A percentile compares a stretch with the other conserved stretches of the same genome.
These are phyloP conservation scores for Castor canadensis DNA, from an alignment of 2,113 vertebrate species.

Conservation along the genomic window DNA sequence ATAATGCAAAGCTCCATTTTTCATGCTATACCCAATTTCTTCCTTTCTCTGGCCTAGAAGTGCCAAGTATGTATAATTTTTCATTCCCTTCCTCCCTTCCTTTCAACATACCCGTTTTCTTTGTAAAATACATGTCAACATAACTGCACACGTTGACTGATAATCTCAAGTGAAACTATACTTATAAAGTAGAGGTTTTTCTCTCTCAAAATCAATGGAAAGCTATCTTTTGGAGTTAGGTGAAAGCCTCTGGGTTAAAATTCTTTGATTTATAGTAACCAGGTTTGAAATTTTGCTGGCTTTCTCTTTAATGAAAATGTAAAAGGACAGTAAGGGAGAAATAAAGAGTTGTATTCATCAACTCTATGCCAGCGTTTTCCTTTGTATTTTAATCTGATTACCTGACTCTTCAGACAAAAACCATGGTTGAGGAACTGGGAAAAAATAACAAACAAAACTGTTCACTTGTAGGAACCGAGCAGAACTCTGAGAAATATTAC, in stretches of 20 bases:
- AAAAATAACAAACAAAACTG: not conserved
- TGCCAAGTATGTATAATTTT: not conserved
- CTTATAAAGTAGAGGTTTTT: not conserved
- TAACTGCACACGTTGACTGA: not conserved
- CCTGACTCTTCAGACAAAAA: not conserved
- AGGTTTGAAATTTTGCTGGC: not conserved
- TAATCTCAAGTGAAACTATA: not conserved
- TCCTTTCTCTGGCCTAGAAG: not conserved
- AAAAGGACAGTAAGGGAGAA: not conserved
- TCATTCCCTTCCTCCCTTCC: not conserved
- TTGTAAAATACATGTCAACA: not conserved
- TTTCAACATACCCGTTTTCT: not conserved
- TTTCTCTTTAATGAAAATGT: not conserved
- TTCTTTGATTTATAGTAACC: not conserved
- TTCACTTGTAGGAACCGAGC: not conserved
- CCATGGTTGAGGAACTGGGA: not conserved
- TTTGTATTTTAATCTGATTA: not conserved
- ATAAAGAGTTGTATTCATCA: not conserved
- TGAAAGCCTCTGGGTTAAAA: not conserved
- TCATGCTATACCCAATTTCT: not conserved
- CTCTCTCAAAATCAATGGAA: not conserved
- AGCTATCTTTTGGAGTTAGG: not conserved
- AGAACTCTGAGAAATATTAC: conserved; percentile 69
- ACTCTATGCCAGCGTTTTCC: not conserved
- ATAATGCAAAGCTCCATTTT: not conserved